A percentile compares a stretch with the other conserved stretches of the same genome.
Evolutionary conservation across 2,797 vertebrate genomes (phyloP).

Genomic region (Falco novaeseelandiae): DNA sequence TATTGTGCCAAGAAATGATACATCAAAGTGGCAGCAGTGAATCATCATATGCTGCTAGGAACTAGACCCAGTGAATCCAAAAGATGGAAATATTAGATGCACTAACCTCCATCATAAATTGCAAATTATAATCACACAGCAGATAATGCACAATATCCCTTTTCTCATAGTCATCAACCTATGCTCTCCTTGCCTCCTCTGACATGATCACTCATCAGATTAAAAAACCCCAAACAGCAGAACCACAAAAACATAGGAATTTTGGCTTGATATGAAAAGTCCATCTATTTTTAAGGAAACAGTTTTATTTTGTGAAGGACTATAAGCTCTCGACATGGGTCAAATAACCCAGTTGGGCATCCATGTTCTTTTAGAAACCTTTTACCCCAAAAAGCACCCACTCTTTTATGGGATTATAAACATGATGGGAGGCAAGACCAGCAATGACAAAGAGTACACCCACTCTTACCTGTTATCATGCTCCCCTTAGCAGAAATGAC

Average conservation of each 20-base stretch:
- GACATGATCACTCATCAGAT: not conserved
- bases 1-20: conserved; percentile 55
- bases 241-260: not conserved
- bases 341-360: not conserved
- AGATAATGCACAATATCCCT: not conserved
- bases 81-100: conserved; percentile 17
- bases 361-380: not conserved
- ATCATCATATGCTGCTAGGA: conserved; percentile 30
- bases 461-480: not conserved
- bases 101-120: not conserved
- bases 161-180: not conserved
- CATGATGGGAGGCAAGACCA: not conserved
- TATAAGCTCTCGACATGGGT: not conserved
- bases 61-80: conserved; percentile 31
- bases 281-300: not conserved
- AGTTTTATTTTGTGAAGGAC: not conserved
- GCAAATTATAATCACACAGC: not conserved
- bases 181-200: not conserved
- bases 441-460: not conserved
- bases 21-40: conserved; percentile 48
- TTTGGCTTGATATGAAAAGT: not conserved
- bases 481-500: not conserved
- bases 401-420: not conserved
- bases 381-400: not conserved
- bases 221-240: not conserved